Evolutionary conservation across 1,140 invertebrate species (phyloP).

Genomic region (Drosophila sulfurigaster): DNA sequence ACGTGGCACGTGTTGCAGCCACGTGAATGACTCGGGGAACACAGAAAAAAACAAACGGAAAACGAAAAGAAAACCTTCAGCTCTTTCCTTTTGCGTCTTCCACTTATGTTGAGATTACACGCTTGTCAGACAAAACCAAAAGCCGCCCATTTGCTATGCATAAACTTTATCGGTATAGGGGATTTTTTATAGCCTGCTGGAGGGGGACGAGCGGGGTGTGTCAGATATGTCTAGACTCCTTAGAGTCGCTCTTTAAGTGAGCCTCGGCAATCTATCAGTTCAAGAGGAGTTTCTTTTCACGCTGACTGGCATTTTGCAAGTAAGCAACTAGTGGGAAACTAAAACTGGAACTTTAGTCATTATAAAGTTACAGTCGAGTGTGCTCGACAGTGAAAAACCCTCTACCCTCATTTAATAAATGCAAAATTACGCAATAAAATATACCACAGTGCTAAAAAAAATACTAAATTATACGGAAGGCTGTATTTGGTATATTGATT

Average conservation of each 20-base stretch:
- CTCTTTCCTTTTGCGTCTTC: conserved; percentile 44
- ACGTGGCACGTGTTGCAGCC: conserved; percentile 64
- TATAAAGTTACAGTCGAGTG: too few relatives aligned
- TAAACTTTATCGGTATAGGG: conserved; percentile 31
- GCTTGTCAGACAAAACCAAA: conserved; percentile 64
- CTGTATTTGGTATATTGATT: too few relatives aligned
- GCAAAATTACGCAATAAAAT: too few relatives aligned
- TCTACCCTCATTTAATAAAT: too few relatives aligned
- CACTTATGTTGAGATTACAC: conserved; percentile 75
- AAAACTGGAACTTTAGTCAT: not conserved
- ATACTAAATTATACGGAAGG: too few relatives aligned
- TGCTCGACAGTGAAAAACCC: too few relatives aligned
- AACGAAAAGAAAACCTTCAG: not conserved
- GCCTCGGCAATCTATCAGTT: conserved; percentile 1
- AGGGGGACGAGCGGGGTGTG: too few relatives aligned
- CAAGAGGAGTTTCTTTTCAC: not conserved
- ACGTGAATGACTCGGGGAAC: conserved; percentile 55
- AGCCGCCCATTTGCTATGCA: conserved; percentile 46
- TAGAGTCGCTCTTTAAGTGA: too few relatives aligned
- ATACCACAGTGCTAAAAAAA: too few relatives aligned
- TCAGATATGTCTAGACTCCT: too few relatives aligned
- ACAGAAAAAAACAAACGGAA: not conserved
- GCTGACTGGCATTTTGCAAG: too few relatives aligned
- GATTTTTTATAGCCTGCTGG: not conserved
- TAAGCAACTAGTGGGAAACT: too few relatives aligned